phyloP scores from a whole-genome alignment of 1,140 invertebrate species.

The Pectinophora gossypiella region DNA sequence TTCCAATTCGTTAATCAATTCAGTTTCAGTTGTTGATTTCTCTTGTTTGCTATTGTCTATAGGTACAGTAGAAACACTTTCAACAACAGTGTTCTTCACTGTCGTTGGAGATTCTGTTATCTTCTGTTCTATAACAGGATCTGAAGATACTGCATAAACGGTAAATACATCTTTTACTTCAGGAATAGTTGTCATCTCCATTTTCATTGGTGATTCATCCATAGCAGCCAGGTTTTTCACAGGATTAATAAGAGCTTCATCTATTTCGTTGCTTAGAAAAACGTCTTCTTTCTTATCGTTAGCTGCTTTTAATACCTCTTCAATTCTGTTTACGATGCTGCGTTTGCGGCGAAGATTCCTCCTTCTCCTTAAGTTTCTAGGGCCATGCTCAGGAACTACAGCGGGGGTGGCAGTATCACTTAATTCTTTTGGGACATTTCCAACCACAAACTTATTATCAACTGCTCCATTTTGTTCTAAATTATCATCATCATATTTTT shows the following conservation, averaged over 20 bases:
- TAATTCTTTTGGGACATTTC: conserved; percentile 74
- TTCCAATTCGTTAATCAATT: conserved; percentile 42
- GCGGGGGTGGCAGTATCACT: conserved; percentile 73
- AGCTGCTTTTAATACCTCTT: conserved; percentile 56
- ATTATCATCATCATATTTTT: conserved; percentile 43
- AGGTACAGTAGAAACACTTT: conserved; percentile 59
- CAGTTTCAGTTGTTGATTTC: conserved; percentile 26
- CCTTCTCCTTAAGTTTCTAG: conserved; percentile 66
- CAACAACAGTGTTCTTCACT: conserved; percentile 39
- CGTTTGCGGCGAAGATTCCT: conserved; percentile 40
- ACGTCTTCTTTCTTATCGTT: conserved; percentile 48
- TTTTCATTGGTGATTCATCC: conserved; percentile 13
- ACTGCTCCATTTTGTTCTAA: conserved; percentile 27
- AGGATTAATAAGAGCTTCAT: conserved; percentile 34
- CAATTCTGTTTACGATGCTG: conserved; percentile 47
- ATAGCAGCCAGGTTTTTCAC: conserved; percentile 27
- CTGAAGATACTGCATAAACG: conserved; percentile 40
- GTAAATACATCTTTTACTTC: conserved; percentile 39
- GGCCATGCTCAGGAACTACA: conserved; percentile 77
- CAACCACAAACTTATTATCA: conserved; percentile 76
- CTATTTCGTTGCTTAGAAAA: conserved; percentile 69
- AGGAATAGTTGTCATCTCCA: conserved; percentile 13
- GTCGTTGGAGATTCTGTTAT: conserved; percentile 25
- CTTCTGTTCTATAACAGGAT: conserved; percentile 29
- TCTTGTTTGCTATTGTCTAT: conserved; percentile 38